Conservation (phyloP, 1,140 invertebrate species). For the Hylaeus volcanicus region DNA sequence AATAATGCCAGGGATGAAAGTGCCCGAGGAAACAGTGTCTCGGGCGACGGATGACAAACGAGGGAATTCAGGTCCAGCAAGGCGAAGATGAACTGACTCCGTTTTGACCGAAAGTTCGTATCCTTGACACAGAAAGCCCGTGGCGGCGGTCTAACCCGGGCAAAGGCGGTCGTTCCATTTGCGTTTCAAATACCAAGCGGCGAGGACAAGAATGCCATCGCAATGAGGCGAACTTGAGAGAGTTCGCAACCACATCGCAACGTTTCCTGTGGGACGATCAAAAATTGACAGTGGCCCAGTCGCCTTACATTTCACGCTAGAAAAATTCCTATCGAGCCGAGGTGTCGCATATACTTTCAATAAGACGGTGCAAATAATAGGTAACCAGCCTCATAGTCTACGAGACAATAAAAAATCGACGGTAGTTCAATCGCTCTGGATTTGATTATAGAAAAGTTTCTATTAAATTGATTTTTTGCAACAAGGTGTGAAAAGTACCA, state of each 20-base stretch:
- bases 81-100: conserved; percentile 5
- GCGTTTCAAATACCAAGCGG: conserved; percentile 59
- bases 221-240: conserved; percentile 21
- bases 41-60: not conserved
- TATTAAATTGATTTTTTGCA: too few species aligned
- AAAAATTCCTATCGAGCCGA: too few species aligned
- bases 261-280: conserved; percentile 20
- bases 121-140: conserved; percentile 64
- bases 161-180: conserved; percentile 50
- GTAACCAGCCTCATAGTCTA: too few species aligned
- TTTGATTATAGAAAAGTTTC: too few species aligned
- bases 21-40: not conserved
- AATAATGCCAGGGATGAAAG: not conserved
- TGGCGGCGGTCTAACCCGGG: conserved; percentile 23
- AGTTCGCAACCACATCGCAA: conserved; percentile 35
- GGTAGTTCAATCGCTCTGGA: too few species aligned
- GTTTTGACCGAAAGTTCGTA: conserved; percentile 56
- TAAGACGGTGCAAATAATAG: too few species aligned
- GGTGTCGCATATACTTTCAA: too few species aligned
- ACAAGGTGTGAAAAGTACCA: too few species aligned
- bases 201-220: conserved; percentile 39
- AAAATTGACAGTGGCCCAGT: not conserved
- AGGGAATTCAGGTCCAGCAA: conserved; percentile 9
- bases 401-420: too few species aligned
- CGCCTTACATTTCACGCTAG: too few species aligned